Evolutionary conservation across 2,797 vertebrate genomes (phyloP).

Genomic region (Galagoides demidoff): DNA sequence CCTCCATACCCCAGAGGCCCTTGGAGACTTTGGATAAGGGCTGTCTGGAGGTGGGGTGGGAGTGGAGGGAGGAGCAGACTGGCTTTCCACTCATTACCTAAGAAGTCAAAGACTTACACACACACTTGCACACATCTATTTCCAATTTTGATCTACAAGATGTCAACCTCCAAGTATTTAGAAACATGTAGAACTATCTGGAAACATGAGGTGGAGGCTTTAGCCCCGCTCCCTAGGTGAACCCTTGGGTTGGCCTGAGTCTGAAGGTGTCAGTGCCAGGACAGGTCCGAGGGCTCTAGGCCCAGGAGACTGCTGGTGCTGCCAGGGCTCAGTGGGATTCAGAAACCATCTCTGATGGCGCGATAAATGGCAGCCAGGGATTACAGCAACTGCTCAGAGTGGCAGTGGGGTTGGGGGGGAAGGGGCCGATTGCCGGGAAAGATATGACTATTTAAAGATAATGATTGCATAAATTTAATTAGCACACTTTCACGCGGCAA

Average conservation of each 20-base stretch:
- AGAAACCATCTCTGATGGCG: conserved; percentile 72
- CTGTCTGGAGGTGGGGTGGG: not conserved
- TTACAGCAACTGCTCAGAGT: conserved; percentile 81
- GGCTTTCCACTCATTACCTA: not conserved
- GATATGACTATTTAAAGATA: conserved; percentile 99
- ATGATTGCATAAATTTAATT: conserved; percentile 99
- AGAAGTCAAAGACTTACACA: not conserved
- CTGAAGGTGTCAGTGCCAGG: not conserved
- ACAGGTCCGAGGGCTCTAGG: not conserved
- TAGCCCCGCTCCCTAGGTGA: not conserved
- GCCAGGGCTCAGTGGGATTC: not conserved
- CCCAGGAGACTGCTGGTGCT: conserved; percentile 41
- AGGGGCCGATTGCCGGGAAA: conserved; percentile 85
- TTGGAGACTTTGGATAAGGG: not conserved
- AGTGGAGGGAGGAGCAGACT: not conserved
- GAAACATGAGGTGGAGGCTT: not conserved
- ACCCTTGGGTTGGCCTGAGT: not conserved
- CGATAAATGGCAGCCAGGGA: conserved; percentile 84
- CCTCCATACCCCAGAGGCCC: not conserved
- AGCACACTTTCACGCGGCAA: conserved; percentile 97
- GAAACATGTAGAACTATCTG: conserved; percentile 42
- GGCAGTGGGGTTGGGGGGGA: conserved; percentile 82
- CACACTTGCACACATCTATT: not conserved
- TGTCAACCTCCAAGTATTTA: not conserved
- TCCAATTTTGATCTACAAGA: not conserved